Evolutionary conservation across 1,140 invertebrate species (phyloP).

Genomic region (Bombus huntii): DNA sequence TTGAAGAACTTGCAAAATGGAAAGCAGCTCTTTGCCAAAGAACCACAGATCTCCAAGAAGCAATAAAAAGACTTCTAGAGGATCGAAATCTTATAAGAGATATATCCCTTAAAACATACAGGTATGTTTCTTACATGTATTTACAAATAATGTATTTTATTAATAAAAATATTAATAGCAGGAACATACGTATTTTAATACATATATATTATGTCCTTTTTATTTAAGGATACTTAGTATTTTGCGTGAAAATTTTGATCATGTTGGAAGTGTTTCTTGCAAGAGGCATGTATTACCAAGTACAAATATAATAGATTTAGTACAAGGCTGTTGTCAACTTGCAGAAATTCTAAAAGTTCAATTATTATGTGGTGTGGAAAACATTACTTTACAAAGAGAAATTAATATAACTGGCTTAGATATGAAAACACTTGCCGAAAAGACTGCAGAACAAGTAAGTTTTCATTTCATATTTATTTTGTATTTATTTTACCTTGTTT

Average conservation of each 20-base stretch:
- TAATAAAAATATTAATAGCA: background rate
- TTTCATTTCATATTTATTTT: slow-evolving; percentile 6
- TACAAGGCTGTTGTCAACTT: slow-evolving; percentile 80
- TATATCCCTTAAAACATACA: slow-evolving; percentile 88
- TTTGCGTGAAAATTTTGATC: slow-evolving; percentile 80
- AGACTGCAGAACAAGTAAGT: slow-evolving; percentile 78
- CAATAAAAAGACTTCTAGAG: slow-evolving; percentile 89
- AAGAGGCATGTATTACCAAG: slow-evolving; percentile 75
- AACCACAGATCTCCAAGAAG: slow-evolving; percentile 89
- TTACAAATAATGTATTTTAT: slow-evolving; percentile 20
- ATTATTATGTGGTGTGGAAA: slow-evolving; percentile 79
- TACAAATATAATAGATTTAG: slow-evolving; percentile 82
- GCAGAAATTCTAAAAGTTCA: slow-evolving; percentile 82
- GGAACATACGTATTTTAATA: background rate
- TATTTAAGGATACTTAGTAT: slow-evolving; percentile 75
- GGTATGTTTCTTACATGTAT: slow-evolving; percentile 58
- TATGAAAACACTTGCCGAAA: slow-evolving; percentile 79
- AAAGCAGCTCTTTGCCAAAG: slow-evolving; percentile 91
- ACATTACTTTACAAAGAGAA: slow-evolving; percentile 72
- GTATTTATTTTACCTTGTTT: slow-evolving; percentile 10
- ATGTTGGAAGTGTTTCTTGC: slow-evolving; percentile 68
- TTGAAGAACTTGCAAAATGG: slow-evolving; percentile 93
- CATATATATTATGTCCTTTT: slow-evolving; percentile 3
- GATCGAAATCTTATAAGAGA: slow-evolving; percentile 88
- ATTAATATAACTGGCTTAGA: slow-evolving; percentile 76